phyloP scores from a whole-genome alignment of 2,888 invertebrate genomes.

The Tenthredo notha region DNA sequence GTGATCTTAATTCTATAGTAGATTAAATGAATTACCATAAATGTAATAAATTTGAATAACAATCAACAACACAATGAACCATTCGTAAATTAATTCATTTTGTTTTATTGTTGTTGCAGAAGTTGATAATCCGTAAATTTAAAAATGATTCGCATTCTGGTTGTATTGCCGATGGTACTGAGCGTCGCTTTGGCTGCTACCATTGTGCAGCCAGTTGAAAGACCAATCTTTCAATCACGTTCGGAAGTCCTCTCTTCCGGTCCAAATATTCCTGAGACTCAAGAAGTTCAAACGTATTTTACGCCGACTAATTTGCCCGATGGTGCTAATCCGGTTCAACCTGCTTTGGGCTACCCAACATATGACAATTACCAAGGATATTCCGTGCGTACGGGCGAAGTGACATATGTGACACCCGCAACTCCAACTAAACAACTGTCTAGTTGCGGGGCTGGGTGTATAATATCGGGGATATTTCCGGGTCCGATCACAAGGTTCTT shows the following conservation, averaged over 20 bases:
- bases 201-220: slow-evolving; percentile 52
- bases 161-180: slow-evolving; percentile 54
- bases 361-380: slow-evolving; percentile 66
- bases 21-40: background rate
- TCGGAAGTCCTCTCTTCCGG: slow-evolving; percentile 36
- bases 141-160: slow-evolving; percentile 58
- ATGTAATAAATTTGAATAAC: background rate
- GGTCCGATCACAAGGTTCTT: slow-evolving; percentile 62
- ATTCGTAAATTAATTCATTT: background rate
- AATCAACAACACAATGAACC: background rate
- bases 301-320: background rate
- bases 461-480: slow-evolving; percentile 61
- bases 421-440: background rate
- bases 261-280: background rate
- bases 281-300: slow-evolving; percentile 27
- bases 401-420: slow-evolving; percentile 62
- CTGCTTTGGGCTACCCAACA: slow-evolving; percentile 59
- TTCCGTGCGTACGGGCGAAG: slow-evolving; percentile 63
- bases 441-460: slow-evolving; percentile 58
- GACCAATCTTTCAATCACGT: slow-evolving; percentile 30
- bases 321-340: background rate
- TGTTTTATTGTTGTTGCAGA: background rate
- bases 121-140: background rate
- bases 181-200: slow-evolving; percentile 56
- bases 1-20: background rate